Evolutionary conservation across 2,113 vertebrate genomes (phyloP).

Genomic region (Morone saxatilis): DNA sequence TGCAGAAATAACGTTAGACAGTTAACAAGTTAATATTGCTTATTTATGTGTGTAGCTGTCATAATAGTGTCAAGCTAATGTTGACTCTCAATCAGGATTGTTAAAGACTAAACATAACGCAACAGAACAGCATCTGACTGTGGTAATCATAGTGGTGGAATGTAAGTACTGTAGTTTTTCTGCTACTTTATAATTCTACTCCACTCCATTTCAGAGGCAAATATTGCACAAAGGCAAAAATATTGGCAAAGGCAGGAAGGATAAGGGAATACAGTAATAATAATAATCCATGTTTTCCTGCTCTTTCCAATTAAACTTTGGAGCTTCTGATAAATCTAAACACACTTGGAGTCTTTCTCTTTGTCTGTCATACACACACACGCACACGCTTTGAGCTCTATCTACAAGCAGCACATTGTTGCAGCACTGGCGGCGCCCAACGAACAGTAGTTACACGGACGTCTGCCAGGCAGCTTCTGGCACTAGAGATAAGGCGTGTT

Average conservation of each 20-base stretch:
- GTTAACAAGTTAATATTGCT: no score
- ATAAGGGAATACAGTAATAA: neutral
- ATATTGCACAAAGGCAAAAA: no score
- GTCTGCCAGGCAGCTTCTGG: constrained; percentile 43
- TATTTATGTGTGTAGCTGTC: no score
- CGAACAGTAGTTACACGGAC: neutral
- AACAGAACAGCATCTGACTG: no score
- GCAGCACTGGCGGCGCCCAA: neutral
- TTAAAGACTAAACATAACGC: no score
- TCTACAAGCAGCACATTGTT: constrained; percentile 48
- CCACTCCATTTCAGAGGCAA: no score
- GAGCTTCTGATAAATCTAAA: neutral
- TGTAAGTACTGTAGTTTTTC: no score
- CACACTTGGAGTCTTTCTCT: neutral
- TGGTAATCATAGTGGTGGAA: no score
- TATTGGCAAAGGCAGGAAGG: neutral
- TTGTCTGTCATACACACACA: neutral
- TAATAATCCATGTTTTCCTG: constrained; percentile 11
- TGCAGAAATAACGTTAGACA: no score
- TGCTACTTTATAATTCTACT: no score
- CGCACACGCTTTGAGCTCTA: constrained; percentile 13
- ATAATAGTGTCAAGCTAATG: no score
- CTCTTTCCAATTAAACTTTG: constrained; percentile 12
- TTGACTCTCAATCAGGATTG: no score
- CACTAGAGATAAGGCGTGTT: constrained; percentile 60